Evolutionary conservation across 2,888 invertebrate genomes (phyloP).

Genomic region (Dryococelus australis): DNA sequence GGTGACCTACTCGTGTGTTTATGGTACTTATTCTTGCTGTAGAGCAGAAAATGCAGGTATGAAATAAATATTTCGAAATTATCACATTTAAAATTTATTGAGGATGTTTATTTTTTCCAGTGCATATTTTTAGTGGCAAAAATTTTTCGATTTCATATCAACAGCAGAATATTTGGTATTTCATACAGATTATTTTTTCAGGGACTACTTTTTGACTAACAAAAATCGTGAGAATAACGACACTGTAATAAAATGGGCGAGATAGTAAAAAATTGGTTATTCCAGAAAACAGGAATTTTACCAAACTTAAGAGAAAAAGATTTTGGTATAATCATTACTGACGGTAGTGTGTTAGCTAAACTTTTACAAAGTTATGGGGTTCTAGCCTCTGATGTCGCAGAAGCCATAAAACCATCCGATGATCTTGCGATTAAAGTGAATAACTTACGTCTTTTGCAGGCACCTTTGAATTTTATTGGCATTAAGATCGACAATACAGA

Average conservation of each 20-base stretch:
- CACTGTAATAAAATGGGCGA: neutral
- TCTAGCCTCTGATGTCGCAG: neutral
- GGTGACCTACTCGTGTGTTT: too few relatives aligned
- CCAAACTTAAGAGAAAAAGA: neutral
- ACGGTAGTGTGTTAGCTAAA: neutral
- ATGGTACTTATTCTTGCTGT: too few relatives aligned
- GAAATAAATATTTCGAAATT: too few relatives aligned
- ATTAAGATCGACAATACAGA: neutral
- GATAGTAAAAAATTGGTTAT: conserved; percentile 9
- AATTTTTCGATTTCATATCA: too few relatives aligned
- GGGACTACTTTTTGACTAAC: too few relatives aligned
- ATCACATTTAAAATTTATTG: too few relatives aligned
- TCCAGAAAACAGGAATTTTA: neutral
- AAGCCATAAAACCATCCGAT: neutral
- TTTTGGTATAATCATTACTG: neutral
- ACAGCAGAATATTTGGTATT: neutral
- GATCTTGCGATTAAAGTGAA: neutral
- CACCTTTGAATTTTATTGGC: neutral
- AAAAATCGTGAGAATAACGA: neutral
- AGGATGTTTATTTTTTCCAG: too few relatives aligned
- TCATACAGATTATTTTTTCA: neutral
- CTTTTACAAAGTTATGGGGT: conserved; percentile 3
- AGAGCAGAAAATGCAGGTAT: too few relatives aligned
- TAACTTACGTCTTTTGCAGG: neutral
- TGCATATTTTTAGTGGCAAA: too few relatives aligned